A percentile compares a stretch with the other conserved stretches of the same genome.
Conservation (phyloP, 2,888 invertebrate genomes). For the Leucozona laternaria region DNA sequence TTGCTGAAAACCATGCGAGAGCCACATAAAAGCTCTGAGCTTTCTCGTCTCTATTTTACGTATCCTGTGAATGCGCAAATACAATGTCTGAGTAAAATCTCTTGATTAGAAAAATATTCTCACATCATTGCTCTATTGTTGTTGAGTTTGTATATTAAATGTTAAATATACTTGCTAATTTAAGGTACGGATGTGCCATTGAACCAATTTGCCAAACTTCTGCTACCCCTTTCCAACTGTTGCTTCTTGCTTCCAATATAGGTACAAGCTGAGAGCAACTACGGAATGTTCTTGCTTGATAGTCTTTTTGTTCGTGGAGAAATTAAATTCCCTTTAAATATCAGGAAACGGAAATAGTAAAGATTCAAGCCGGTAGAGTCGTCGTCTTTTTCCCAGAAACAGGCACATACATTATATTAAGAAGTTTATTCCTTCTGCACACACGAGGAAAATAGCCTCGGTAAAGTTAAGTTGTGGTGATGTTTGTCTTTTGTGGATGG, state of each 20-base stretch:
- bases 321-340: slow-evolving; percentile 30
- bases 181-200: slow-evolving; percentile 17
- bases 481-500: neutral
- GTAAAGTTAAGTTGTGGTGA: slow-evolving; percentile 17
- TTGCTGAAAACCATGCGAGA: slow-evolving; percentile 39
- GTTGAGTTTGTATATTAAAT: slow-evolving; percentile 14
- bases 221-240: slow-evolving; percentile 35
- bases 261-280: neutral
- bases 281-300: neutral
- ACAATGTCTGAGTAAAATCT: neutral
- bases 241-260: slow-evolving; percentile 21
- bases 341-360: slow-evolving; percentile 15
- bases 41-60: neutral
- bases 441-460: neutral
- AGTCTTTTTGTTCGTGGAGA: slow-evolving; percentile 1
- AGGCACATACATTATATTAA: slow-evolving; percentile 12
- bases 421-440: neutral
- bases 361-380: neutral
- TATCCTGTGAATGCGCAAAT: slow-evolving; percentile 43
- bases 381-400: neutral
- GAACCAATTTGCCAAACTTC: slow-evolving; percentile 8
- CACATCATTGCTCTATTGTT: neutral
- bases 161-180: neutral
- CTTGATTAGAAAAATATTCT: neutral
- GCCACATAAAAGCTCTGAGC: neutral